Evolutionary conservation across 2,888 invertebrate genomes (phyloP), one percentile per base, ranked within the genome.

Genomic region (Prostheceraeus crozeri): DNA sequence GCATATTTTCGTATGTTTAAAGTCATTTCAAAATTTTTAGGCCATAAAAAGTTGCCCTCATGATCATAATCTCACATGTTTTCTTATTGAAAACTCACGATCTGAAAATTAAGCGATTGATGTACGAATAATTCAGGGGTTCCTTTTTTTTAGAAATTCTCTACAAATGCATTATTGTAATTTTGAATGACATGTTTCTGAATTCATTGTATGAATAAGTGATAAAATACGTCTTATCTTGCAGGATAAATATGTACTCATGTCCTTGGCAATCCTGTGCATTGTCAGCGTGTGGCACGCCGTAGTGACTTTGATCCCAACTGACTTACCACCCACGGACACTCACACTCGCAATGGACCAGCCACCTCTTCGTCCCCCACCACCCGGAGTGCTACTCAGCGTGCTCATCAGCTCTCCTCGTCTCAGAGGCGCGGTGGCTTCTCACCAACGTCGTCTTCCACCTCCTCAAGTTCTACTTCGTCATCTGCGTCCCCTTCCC

Each of bases 281-380:
- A 66, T 68, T 1, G 69, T 73, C n/a, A 73, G 72, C 62, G 67
- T 70, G 21, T 74, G 73, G 73, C 74, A 74, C 62, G 72, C 69
- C 11, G 65, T 72, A 4, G 64, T 72, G n/a, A 69, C 69, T 1
- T 59, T 65, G 19, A 69, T 67, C 58, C 51, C 46, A 1, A 46
- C 51, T n/a, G 48, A 30, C 23, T 30, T 48, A 25, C 48, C 48
- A 4, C n/a, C n/a, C n/a, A 21, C 14, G 3, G 8, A 21, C 19
- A 48, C 11, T 6, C 48, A 48, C 48, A 14, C 28, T 4, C 14
- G 48, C 48, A 28, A 23, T 30, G n/a, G n/a, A n/a, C n/a, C n/a
- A n/a, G n/a, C n/a, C n/a, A n/a, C n/a, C n/a, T n/a, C n/a, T n/a
- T 48, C 8, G 3, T 30, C 23, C 10, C 19, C 48, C 16, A 4